These are phyloP conservation scores for Rhea americana DNA, from an alignment of 2,113 vertebrate genomes.

Conservation along the genomic window DNA sequence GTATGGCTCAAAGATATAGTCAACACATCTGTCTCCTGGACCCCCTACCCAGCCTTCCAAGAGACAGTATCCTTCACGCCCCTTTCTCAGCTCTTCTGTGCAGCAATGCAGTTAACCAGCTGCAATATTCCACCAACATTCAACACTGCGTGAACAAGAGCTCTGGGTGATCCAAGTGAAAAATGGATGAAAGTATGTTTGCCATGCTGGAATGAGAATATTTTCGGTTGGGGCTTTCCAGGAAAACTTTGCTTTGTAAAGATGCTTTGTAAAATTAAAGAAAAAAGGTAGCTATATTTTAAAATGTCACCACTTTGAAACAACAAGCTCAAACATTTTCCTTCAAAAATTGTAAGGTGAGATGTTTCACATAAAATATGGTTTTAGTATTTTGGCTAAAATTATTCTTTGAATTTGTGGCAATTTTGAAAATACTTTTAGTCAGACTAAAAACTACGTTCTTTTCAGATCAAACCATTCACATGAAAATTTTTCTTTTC, in stretches of 20 bases:
- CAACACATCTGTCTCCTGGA: not conserved
- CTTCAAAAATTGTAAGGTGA: not conserved
- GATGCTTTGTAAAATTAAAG: not conserved
- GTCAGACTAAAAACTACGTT: not conserved
- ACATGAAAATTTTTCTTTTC: not conserved
- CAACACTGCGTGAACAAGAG: not conserved
- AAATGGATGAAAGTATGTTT: not conserved
- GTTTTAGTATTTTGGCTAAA: not conserved
- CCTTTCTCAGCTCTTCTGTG: not conserved
- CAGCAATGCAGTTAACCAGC: not conserved
- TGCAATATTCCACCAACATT: not conserved
- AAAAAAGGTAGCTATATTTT: not conserved
- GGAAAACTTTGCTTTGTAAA: not conserved
- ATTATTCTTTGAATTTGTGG: not conserved
- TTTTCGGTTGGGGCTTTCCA: not conserved
- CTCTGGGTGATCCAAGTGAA: not conserved
- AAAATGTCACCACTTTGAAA: not conserved
- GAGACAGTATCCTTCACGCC: not conserved
- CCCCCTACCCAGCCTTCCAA: not conserved
- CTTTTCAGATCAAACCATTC: not conserved
- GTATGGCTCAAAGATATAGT: not conserved
- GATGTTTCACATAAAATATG: not conserved
- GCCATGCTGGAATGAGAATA: not conserved
- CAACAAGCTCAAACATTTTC: not conserved
- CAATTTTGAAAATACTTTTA: not conserved